Percentiles rank a stretch among this genome's conserved stretches.
These are phyloP conservation scores for Pelecanoides urinatrix DNA, from an alignment of 2,113 vertebrate genomes.

Conservation along the genomic window DNA sequence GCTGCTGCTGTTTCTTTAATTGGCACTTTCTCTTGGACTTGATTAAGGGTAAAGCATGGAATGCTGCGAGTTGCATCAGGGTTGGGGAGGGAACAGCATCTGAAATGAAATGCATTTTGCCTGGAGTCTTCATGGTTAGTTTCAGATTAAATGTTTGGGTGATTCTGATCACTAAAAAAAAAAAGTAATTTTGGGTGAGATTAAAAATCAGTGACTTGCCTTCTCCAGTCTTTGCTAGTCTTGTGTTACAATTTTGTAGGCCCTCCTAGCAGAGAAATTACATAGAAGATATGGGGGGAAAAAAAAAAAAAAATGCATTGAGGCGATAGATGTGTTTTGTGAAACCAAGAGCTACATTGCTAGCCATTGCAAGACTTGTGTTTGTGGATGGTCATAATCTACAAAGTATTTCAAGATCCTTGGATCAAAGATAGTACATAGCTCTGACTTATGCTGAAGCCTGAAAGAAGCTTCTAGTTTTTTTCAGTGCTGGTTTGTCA, in stretches of 20 bases:
- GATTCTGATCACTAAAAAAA: not conserved
- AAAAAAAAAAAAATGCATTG: not conserved
- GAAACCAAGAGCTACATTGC: not conserved
- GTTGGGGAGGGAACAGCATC: not conserved
- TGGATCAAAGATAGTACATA: not conserved
- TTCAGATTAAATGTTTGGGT: not conserved
- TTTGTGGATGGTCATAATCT: not conserved
- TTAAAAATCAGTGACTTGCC: not conserved
- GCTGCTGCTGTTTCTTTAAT: not conserved
- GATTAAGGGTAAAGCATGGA: not conserved
- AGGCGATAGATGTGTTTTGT: not conserved
- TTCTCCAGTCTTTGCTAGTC: not conserved
- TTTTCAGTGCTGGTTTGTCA: not conserved
- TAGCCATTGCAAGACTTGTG: not conserved
- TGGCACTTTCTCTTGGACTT: not conserved
- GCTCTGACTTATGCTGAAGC: not conserved
- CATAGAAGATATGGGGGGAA: not conserved
- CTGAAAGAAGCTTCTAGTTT: not conserved
- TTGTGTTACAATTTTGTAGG: not conserved
- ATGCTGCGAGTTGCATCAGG: not conserved
- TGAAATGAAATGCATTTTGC: not conserved
- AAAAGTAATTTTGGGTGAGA: not conserved
- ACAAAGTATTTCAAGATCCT: not conserved
- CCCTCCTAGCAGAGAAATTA: not conserved
- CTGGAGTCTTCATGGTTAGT: not conserved